Base-by-base conservation (phyloP, 1,140 invertebrate genomes). In the Zaprionus inermis region DNA sequence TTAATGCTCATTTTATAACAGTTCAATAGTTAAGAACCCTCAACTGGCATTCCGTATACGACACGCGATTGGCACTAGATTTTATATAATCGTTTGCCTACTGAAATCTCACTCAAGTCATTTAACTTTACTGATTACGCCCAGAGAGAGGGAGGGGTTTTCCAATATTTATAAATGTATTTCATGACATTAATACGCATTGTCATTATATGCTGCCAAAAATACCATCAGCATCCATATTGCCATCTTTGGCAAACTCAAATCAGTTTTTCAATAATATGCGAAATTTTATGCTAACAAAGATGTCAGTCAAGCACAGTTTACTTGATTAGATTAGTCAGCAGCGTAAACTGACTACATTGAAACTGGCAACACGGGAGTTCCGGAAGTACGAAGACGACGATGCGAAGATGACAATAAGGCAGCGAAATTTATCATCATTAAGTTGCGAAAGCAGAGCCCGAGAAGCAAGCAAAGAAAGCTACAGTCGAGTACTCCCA, bases 381-480 rank as follows among this genome's bases (percentile, higher is more conserved):
- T n/a, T n/a, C 20, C 20, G 49, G 30, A n/a, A n/a, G n/a, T n/a
- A n/a, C n/a, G n/a, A n/a, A 46, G 36, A 1, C 49, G 16, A 46
- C 41, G n/a, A 10, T 12, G 18, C 22, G 63, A 14, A 58, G 58
- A 65, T 52, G 54, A 22, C n/a, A n/a, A n/a, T n/a, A 56, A 30
- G 36, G 64, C 46, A 60, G 60, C 36, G 71, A 49, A 41, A 73
- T 73, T 73, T 68, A 73, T 73, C 71, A 68, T 73, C 71, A 68
- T n/a, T n/a, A n/a, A n/a, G n/a, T n/a, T n/a, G n/a, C n/a, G n/a
- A n/a, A n/a, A n/a, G n/a, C n/a, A n/a, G n/a, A n/a, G n/a, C n/a
- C n/a, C n/a, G n/a, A n/a, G n/a, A n/a, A n/a, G n/a, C n/a, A n/a
- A n/a, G n/a, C n/a, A n/a, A n/a, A n/a, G n/a, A n/a, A n/a, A n/a